Evolutionary conservation across 2,113 vertebrate species (phyloP).

Genomic region (Carettochelys insculpta): DNA sequence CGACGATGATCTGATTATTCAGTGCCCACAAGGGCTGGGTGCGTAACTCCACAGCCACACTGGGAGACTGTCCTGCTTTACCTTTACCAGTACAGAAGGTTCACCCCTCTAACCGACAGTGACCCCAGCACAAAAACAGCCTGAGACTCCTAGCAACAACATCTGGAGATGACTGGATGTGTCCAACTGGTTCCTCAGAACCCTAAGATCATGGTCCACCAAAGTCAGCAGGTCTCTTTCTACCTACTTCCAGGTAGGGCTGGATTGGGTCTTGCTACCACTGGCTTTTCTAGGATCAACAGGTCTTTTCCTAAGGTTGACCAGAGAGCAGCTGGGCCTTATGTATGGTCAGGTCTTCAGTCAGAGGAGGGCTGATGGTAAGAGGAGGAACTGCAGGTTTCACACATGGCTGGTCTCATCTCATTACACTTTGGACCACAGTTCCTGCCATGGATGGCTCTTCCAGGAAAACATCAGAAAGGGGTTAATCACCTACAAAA

Average conservation of each 20-base stretch:
- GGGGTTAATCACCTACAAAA: background rate
- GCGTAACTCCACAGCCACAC: too few species aligned
- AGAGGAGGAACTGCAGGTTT: background rate
- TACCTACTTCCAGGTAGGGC: background rate
- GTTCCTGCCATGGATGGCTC: background rate
- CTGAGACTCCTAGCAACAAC: background rate
- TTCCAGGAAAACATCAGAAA: background rate
- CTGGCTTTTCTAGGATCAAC: background rate
- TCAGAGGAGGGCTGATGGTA: background rate
- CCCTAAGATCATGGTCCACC: background rate
- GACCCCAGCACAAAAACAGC: background rate
- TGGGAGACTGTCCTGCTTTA: background rate
- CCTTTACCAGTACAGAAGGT: background rate
- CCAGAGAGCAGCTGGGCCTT: too few species aligned
- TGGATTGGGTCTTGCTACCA: background rate
- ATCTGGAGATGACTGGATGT: background rate
- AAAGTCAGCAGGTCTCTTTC: background rate
- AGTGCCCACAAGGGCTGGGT: background rate
- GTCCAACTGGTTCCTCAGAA: background rate
- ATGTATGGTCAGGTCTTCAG: background rate
- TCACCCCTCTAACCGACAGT: background rate
- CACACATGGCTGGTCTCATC: background rate
- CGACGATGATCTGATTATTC: background rate
- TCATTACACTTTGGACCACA: background rate
- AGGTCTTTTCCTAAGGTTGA: background rate